Evolutionary conservation across 64 coral and sea anemone genomes (phyloP), one percentile per base, ranked within the genome.

Genomic region (Astreopora myriophthalma): DNA sequence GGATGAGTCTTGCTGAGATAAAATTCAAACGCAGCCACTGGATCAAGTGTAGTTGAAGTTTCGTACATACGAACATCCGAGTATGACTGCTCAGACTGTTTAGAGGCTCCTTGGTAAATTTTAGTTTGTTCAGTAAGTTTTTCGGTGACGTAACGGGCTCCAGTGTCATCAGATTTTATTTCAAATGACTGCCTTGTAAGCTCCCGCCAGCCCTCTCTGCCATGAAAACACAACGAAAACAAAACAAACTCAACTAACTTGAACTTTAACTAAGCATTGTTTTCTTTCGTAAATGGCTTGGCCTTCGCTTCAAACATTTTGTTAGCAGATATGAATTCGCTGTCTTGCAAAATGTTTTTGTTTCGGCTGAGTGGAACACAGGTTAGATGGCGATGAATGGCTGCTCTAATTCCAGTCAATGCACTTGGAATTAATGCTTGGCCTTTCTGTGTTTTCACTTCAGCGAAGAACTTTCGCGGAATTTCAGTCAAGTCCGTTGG

Each of bases 51-150:
- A 69, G 20, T 79, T 86, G 91, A 86, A 68, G 73, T 86, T 92
- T 85, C 90, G 49, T 92, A 71, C 84, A 88, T 93, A 20, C 74
- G 83, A 69, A 93, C 73, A 80, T 87, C 74, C 12, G 61, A 79
- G 19, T 51, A 80, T 6, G 31, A 31, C 42, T 93, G 83, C 22
- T 87, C 92, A 58, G 73, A 71, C 49, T 93, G 91, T 86, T 87
- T 93, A 39, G 71, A 19, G 11, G 71, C 71, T 77, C 82, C 91
- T 93, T 87, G 73, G 73, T 86, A 57, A 78, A 86, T 93, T 87
- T 87, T 87, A 52, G 91, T 86, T 75, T 93, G 82, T 63, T 93
- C 73, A 46, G 82, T 69, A 57, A 69, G 90, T 78, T 87, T 87
- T 44, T 79, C 73, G 34, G 35, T 69, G 22, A 87, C 51, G 10